These are phyloP conservation scores for Cynocephalus volans DNA, from an alignment of 2,113 vertebrate genomes.

Conservation along the genomic window DNA sequence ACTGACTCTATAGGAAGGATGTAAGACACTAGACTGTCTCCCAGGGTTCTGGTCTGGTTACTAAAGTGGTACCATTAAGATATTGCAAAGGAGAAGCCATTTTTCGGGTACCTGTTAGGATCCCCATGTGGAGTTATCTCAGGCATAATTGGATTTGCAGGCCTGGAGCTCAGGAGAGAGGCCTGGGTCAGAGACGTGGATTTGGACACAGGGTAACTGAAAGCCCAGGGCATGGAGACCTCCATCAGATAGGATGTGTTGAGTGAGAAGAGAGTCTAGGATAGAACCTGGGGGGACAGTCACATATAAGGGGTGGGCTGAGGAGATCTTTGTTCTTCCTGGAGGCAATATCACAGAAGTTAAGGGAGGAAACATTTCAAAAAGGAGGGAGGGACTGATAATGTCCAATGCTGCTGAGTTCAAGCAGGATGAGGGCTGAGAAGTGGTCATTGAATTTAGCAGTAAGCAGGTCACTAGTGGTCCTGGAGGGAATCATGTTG, in stretches of 20 bases:
- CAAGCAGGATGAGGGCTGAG: neutral
- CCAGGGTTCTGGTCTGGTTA: neutral
- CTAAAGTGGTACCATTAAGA: neutral
- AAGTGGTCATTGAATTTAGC: neutral
- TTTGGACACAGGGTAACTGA: neutral
- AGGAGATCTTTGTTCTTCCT: conserved; percentile 12
- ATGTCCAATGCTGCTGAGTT: neutral
- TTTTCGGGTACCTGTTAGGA: neutral
- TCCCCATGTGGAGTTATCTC: neutral
- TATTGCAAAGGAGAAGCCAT: neutral
- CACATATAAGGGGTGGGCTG: neutral
- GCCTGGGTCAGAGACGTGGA: neutral
- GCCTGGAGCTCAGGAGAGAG: neutral
- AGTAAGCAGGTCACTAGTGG: neutral
- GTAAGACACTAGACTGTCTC: neutral
- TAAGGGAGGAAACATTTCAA: conserved; percentile 48
- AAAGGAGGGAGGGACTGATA: neutral
- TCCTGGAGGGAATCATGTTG: neutral
- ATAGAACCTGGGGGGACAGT: neutral
- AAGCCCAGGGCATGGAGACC: neutral
- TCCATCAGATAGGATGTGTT: neutral
- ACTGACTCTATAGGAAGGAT: neutral
- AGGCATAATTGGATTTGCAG: conserved; percentile 6
- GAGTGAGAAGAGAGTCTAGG: neutral
- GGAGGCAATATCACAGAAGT: neutral